Conservation (phyloP, 1,140 invertebrate genomes). For the Alviniconcha marisindica region DNA sequence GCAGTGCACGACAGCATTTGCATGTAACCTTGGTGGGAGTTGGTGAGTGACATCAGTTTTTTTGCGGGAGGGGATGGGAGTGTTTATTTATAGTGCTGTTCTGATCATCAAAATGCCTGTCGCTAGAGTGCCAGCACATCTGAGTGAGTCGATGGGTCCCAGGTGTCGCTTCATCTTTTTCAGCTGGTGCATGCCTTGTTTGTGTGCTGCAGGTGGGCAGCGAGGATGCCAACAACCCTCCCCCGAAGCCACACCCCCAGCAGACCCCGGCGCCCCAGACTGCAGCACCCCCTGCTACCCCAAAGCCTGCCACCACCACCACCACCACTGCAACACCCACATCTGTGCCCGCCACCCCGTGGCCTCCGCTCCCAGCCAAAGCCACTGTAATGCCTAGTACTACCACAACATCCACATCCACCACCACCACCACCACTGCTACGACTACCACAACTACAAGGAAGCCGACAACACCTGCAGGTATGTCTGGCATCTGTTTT, state of each 20-base stretch:
- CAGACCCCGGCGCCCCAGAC: background rate
- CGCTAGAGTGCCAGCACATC: too few species aligned
- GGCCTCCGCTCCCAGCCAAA: background rate
- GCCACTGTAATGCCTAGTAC: background rate
- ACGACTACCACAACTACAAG: conserved; percentile 21
- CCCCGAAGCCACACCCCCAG: background rate
- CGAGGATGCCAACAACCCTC: background rate
- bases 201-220: background rate
- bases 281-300: background rate
- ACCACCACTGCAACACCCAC: background rate
- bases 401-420: conserved; percentile 34
- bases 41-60: too few species aligned
- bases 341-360: background rate
- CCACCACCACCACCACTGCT: conserved; percentile 43
- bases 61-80: too few species aligned
- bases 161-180: too few species aligned
- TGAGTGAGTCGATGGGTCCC: too few species aligned
- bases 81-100: too few species aligned
- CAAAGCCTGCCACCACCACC: background rate
- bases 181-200: too few species aligned
- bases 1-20: too few species aligned
- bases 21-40: too few species aligned
- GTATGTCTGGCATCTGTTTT: too few species aligned
- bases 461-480: too few species aligned
- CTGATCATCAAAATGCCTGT: too few species aligned